A percentile compares a stretch with the other conserved stretches of the same genome.
Evolutionary conservation across 2,113 vertebrate species (phyloP).

Genomic region (Cheilinus undulatus): DNA sequence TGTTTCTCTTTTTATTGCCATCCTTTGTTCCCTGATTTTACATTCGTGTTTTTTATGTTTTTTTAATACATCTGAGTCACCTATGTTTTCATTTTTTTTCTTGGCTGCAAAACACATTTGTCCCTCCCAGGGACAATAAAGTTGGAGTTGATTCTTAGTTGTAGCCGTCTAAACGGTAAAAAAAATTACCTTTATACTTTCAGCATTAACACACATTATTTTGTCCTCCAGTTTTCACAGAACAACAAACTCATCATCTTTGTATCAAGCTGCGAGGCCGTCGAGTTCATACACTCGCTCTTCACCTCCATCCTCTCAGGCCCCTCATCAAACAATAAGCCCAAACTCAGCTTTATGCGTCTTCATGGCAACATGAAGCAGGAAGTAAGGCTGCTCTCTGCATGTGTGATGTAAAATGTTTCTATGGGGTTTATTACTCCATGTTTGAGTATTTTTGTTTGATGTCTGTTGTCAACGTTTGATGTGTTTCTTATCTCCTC

Average conservation of each 20-base stretch:
- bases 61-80: too few species aligned
- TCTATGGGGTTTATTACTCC: too few species aligned
- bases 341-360: constrained; percentile 81
- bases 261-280: constrained; percentile 93
- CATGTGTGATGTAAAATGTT: not conserved
- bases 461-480: not conserved
- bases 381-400: constrained; percentile 83
- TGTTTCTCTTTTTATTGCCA: too few species aligned
- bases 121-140: too few species aligned
- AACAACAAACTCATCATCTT: constrained; percentile 93
- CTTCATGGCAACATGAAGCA: constrained; percentile 95
- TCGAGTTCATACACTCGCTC: constrained; percentile 90
- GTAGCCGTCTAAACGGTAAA: not conserved
- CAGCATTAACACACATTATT: not conserved
- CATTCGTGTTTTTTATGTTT: too few species aligned
- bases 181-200: not conserved
- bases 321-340: constrained; percentile 51
- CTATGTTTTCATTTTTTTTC: too few species aligned
- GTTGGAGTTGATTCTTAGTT: not conserved
- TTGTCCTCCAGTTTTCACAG: constrained; percentile 83
- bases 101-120: too few species aligned
- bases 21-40: too few species aligned
- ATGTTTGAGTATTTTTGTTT: not conserved
- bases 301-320: constrained; percentile 85
- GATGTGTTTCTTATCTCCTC: constrained; percentile 25